Base-by-base conservation (phyloP, 2,113 vertebrate genomes). In the Platycercus adscitus region DNA sequence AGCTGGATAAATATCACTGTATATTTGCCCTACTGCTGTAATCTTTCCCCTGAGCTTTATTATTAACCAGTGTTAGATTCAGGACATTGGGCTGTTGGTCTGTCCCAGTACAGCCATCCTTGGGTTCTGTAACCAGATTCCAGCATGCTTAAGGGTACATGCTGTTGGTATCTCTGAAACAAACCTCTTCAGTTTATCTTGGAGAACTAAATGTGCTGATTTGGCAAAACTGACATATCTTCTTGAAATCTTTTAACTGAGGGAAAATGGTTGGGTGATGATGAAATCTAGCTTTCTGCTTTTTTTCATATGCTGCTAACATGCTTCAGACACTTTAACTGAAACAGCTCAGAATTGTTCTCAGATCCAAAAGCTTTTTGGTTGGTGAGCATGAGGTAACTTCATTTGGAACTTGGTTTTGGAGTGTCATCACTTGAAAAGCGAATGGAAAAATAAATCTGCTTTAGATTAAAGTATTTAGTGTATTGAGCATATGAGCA, bases 401-500 rank as follows among this genome's bases (percentile, higher is more conserved):
- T 80, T 96, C 17, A 37, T 89, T 94, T 91, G 63, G 35, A 91
- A 65, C 66, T 79, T 87, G 24, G 28, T 90, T 90, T 63, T 81
- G 35, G 29, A 82, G 71, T 86, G 55, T 92, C 86, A 76, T 95
- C 63, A 35, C 76, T 94, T 92, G 76, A 90, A 88, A 94, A 83
- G 73, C 81, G 72, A 92, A 63, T 78, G 91, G 92, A 96, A 97
- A 94, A 96, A 86, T 88, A 93, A 83, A 95, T 93, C 92, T 94
- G 21, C 95, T 95, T 96, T 94, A 94, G 86, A 95, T 94, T 91
- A 87, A 94, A 94, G 64, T 83, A 86, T 88, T 94, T 96, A 90
- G 64, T 91, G 56, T 91, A 70, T 73, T 77, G 71, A 88, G 82
- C 66, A 70, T 88, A 76, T 88, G 94, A 92, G 75, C 75, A 86